Base-by-base conservation (phyloP, 2,113 vertebrate species). In the Sceloporus undulatus region DNA sequence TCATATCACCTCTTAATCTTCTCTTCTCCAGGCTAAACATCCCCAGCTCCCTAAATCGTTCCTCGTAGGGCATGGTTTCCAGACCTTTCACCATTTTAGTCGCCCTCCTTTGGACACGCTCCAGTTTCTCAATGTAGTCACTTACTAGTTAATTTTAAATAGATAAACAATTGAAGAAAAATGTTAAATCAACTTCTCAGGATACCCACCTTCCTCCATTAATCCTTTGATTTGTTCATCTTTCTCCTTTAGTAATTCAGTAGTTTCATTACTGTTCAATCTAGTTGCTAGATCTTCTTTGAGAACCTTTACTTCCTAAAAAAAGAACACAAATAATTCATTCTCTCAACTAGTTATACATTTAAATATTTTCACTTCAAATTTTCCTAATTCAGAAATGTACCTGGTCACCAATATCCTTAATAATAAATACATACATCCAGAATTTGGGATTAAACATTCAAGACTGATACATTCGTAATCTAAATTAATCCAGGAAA, bases 161-260 rank as follows among this genome's bases (percentile, higher is more conserved):
- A 66, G 65, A 18, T 71, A 29, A 71, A 29, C 25, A 71, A 9
- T 9, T 71, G 68, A 71, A 27, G 11, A 71, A 14, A 38, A 4
- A 71, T 62, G 7, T 34, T 80, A 81, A 81, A 77, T 16, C 29
- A 52, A 77, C 56, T 27, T n/a, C 48, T 42, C 59, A 5, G 68
- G 59, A 74, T 71, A 92, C 95, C 3, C 8, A 98, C 99, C 99
- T 96, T 99, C 99, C 90, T 99, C 98, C 95, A 99, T 96, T 90
- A 99, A 96, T n/a, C 98, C 99, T 96, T 94, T 96, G 93, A 99
- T 99, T 96, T 99, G 99, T 70, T 99, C 99, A 90, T 99, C 98
- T 93, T 99, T 99, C 90, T 99, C 98, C 95, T 96, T 98, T 95
- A 99, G 97, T 85, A 99, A 93, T 90, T 99, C 99, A 79, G 98